Evolutionary conservation across 2,113 vertebrate genomes (phyloP).

Genomic region (Sphaerodactylus townsendi): DNA sequence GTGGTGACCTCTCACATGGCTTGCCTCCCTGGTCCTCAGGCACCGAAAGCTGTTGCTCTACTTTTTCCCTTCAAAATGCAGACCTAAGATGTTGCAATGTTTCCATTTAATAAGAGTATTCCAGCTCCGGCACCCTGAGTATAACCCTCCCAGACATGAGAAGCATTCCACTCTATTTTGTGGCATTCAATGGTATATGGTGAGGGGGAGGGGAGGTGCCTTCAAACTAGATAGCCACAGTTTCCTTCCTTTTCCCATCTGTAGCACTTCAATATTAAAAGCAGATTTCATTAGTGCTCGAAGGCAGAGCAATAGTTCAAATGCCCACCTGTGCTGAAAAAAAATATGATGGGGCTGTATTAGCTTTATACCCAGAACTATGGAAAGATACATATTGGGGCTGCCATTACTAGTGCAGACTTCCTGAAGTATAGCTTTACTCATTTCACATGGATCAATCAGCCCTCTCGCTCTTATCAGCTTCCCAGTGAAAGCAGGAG

Average conservation of each 20-base stretch:
- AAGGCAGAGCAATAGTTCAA: background rate
- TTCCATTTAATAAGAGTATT: conserved; percentile 13
- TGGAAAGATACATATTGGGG: too few species aligned
- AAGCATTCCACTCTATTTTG: background rate
- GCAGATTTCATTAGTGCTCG: background rate
- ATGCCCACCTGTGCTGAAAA: background rate
- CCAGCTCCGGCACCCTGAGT: conserved; percentile 24
- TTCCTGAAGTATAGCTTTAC: background rate
- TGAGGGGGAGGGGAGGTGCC: background rate
- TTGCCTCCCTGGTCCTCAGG: conserved; percentile 21
- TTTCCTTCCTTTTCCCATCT: background rate
- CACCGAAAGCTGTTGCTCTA: conserved; percentile 26
- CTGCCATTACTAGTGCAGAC: too few species aligned
- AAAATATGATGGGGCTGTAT: too few species aligned
- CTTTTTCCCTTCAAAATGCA: conserved; percentile 47
- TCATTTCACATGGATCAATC: too few species aligned
- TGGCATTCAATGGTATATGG: conserved; percentile 2
- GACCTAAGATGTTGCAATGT: conserved; percentile 12
- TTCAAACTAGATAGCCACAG: background rate
- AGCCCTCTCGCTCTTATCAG: too few species aligned
- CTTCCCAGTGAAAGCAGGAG: too few species aligned
- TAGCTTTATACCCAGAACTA: background rate
- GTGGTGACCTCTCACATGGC: background rate
- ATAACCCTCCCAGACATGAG: conserved; percentile 29
- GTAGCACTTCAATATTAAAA: background rate